Percentiles rank a stretch among this genome's conserved stretches.
Conservation (phyloP, 2,888 invertebrate species). For the Salticus scenicus region DNA sequence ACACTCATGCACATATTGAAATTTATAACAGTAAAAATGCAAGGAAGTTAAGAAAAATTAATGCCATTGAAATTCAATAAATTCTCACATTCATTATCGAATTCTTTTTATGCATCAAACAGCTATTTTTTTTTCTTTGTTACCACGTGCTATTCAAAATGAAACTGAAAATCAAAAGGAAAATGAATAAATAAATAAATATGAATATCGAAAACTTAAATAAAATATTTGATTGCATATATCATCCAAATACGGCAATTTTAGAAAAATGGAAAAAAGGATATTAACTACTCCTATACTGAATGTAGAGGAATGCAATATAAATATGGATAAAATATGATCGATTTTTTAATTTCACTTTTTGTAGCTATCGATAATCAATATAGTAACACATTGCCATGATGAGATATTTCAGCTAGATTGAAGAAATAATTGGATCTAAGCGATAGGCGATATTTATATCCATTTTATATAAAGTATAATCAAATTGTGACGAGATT, state of each 20-base stretch:
- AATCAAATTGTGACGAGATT: constrained; percentile 1
- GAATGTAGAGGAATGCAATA: constrained; percentile 5
- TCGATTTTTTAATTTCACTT: constrained; percentile 39
- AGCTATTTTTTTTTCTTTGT: no score
- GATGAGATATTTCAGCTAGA: constrained; percentile 27
- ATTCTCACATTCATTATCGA: no score
- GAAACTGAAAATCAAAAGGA: no score
- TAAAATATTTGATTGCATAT: not conserved
- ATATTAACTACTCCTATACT: not conserved
- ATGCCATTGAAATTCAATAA: no score
- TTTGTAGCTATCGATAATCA: constrained; percentile 53
- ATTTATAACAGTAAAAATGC: no score
- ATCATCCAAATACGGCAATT: not conserved
- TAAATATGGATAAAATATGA: constrained; percentile 63
- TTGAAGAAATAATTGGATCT: constrained; percentile 1
- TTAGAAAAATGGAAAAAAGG: not conserved
- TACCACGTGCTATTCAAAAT: no score
- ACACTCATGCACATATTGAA: no score
- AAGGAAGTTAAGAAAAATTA: no score
- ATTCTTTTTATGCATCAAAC: no score
- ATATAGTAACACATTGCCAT: constrained; percentile 48
- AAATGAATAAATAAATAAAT: no score
- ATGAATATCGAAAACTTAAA: no score
- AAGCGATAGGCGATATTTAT: not conserved
- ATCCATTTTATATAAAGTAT: not conserved